Evolutionary conservation across 2,797 vertebrate genomes (phyloP), one percentile per base, ranked within the genome.

Genomic region (Amphiprion clarkii): DNA sequence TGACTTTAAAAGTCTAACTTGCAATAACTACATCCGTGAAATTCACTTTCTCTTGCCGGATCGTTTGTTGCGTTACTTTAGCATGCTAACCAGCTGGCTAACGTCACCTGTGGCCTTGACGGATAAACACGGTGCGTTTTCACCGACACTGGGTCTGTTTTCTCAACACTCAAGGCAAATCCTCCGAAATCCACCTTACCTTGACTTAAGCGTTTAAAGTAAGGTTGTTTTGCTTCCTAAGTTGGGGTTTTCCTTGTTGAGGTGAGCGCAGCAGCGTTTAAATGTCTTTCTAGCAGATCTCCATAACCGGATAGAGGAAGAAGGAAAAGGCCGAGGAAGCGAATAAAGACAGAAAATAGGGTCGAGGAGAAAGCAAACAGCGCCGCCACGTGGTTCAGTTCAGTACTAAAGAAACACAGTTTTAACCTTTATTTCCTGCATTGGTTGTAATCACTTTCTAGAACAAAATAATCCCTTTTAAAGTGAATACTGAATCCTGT

Each of bases 271-370:
- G 74, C 40, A 60, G 74, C 62, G 71, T 75, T 75, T 66, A 83
- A 78, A 79, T 42, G 65, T 55, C 72, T 71, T 71, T 78, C 11
- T 79, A 83, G 53, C 88, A 87, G 46, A 76, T 70, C 76, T 81
- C 89, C 93, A 94, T 94, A 75, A 90, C 92, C 89, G 85, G 73
- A 83, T 1, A 80, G 1, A 82, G 90, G 88, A 92, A 90, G 77
- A 17, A 40, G 54, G 10, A 13, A 7, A 14, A 2, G 29, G 16
- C 16, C 10, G 56, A 81, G 42, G 64, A 79, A 39, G 25, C 3
- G 1, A 11, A 23, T 19, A 25, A 56, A 78, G 46, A 69, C 14
- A 13, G 10, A 36, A 14, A 0, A 2, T 0, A 6, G 39, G 1
- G 1, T 0, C 23, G 0, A 16, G 23, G 21, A n/a, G 1, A 9